These are phyloP conservation scores for Nomada flava DNA, from an alignment of 2,888 invertebrate genomes.

Conservation along the genomic window DNA sequence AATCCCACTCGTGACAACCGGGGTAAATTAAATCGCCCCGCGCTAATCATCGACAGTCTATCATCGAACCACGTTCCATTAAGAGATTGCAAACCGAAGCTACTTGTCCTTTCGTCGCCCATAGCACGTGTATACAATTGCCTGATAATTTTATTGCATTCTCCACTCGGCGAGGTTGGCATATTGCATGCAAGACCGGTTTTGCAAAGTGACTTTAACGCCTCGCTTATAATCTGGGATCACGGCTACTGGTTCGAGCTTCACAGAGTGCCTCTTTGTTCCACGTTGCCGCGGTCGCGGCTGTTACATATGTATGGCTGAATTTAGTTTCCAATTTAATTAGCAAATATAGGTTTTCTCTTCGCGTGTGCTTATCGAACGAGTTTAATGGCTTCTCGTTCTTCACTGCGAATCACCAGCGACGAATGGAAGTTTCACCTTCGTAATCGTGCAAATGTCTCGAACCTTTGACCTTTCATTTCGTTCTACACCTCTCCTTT, in stretches of 20 bases:
- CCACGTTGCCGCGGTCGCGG: slow-evolving; percentile 30
- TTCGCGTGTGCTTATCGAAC: slow-evolving; percentile 15
- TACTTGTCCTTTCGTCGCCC: slow-evolving; percentile 36
- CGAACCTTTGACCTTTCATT: slow-evolving; percentile 6
- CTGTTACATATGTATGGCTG: slow-evolving; percentile 27
- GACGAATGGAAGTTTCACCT: background rate
- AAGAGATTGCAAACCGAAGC: slow-evolving; percentile 18
- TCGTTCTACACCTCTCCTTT: background rate
- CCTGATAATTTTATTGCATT: slow-evolving; percentile 59
- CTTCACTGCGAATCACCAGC: background rate
- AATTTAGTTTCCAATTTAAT: slow-evolving; percentile 60
- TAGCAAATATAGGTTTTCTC: slow-evolving; percentile 39
- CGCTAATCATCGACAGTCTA: slow-evolving; percentile 17
- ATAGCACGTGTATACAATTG: slow-evolving; percentile 59
- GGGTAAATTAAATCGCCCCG: background rate
- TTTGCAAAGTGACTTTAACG: slow-evolving; percentile 69
- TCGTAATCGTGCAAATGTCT: background rate
- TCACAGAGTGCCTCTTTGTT: slow-evolving; percentile 59
- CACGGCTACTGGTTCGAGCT: slow-evolving; percentile 61
- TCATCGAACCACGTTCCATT: background rate
- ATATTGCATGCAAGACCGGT: slow-evolving; percentile 60
- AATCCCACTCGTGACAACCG: background rate
- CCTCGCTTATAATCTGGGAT: slow-evolving; percentile 65
- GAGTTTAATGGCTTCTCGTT: background rate
- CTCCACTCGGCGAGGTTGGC: slow-evolving; percentile 25